Base-by-base conservation (phyloP, 2,113 vertebrate species). In the Pseudorectes ferrugineus region DNA sequence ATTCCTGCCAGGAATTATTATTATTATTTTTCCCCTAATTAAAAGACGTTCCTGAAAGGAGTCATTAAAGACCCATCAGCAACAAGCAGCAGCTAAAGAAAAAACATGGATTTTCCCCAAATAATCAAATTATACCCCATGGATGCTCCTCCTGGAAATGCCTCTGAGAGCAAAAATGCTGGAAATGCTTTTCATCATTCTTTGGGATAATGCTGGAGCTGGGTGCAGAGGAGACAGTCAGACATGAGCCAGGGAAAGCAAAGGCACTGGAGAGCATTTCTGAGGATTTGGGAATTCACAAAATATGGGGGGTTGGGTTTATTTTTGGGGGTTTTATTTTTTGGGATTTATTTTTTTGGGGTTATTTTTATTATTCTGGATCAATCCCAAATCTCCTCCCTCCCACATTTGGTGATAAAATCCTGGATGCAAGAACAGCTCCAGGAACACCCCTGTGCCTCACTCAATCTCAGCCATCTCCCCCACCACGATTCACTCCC, bases 391-490 rank as follows among this genome's bases (percentile, higher is more conserved):
- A 75, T 52, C n/a, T 11, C n/a, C 13, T 9, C 22, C 9, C 6
- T 13, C 10, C 36, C 36, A 9, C 19, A 4, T 4, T 3, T 14
- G 20, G 10, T 4, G 36, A 18, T 3, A 4, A 12, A 62, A 17
- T 7, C 57, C 46, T 26, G 66, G 79, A 9, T 26, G 14, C 0
- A 18, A 4, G 29, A n/a, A 6, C 7, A 84, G 46, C 52, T 65
- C 76, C 13, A 14, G 20, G n/a, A 42, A 11, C 1, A 1, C 3
- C 38, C 55, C 14, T 2, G 18, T 0, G 21, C 59, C 59, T 21
- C 21, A 5, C 35, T 35, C 62, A 9, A 1, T 1, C 4, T 9
- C 1, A 33, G 22, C 0, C 6, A 4, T 12, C 11, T 40, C 38
- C 80, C 58, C 43, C 29, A 3, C 1, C 25, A 3, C 5, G 48